Evolutionary conservation across 2,797 vertebrate species (phyloP).

Genomic region (Ptychadena robeensis): DNA sequence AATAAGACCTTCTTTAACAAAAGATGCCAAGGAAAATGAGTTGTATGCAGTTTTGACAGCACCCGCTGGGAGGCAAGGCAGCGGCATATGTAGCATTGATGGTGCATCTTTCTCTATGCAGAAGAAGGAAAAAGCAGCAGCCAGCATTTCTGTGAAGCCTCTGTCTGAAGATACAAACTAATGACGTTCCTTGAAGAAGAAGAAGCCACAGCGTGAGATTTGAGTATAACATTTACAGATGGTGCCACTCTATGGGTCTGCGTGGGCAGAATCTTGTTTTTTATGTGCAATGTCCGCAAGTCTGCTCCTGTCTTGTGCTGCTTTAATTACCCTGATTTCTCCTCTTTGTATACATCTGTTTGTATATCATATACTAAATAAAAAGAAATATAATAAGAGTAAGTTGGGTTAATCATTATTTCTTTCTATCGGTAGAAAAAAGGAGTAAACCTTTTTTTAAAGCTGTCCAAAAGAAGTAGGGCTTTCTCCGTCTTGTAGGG

Average conservation of each 20-base stretch:
- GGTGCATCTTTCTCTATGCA: not conserved
- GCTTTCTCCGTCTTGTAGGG: too few relatives aligned
- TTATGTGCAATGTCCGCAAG: not conserved
- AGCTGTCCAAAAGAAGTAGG: too few relatives aligned
- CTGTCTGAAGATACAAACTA: too few relatives aligned
- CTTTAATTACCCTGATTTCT: too few relatives aligned
- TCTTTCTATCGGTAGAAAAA: too few relatives aligned
- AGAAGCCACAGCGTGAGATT: too few relatives aligned
- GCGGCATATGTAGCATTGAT: not conserved
- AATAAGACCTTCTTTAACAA: too few relatives aligned
- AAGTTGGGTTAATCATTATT: too few relatives aligned
- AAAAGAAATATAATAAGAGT: too few relatives aligned
- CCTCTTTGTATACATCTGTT: not conserved
- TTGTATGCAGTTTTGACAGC: too few relatives aligned
- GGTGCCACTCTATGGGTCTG: not conserved
- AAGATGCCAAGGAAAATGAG: not conserved
- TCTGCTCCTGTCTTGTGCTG: not conserved
- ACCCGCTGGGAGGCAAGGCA: not conserved
- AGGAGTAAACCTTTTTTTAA: too few relatives aligned
- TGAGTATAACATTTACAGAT: not conserved
- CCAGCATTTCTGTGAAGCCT: not conserved
- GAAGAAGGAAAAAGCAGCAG: not conserved
- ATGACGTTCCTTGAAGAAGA: too few relatives aligned
- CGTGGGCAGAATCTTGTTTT: not conserved
- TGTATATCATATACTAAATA: not conserved